Evolutionary conservation across 2,797 vertebrate genomes (phyloP), one percentile per base, ranked within the genome.

Genomic region (Naso thynnoides): DNA sequence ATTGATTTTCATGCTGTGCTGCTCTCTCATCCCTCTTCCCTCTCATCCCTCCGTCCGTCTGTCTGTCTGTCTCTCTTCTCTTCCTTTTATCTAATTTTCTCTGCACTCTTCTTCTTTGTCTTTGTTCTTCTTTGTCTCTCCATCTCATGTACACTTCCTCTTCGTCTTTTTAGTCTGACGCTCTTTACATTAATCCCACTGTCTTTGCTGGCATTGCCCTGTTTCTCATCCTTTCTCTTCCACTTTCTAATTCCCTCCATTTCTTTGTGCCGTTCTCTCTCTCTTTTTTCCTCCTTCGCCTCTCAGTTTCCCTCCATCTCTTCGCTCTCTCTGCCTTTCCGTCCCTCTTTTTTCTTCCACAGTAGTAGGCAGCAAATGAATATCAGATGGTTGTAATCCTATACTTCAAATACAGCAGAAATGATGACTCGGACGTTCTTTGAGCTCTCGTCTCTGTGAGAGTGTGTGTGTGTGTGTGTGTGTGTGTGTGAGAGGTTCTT

Each of bases 331-430:
- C 45, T 64, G 18, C 54, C 68, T 57, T 44, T 79, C 64, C 55
- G 57, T 54, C 63, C 69, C 73, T 76, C 31, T 64, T 76, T 70
- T 83, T 83, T 88, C 93, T 91, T 94, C 91, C 91, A 92, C 93
- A 36, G 86, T 58, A 93, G 95, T 93, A 94, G 95, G 93, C 95
- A 96, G 96, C 94, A 96, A 97, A 98, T 95, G 95, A 96, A 94
- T 96, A 96, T 98, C 96, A 96, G 95, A 97, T 98, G 97, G 94
- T 96, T 95, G 96, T 96, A 98, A 99, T 96, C 94, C 94, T 96
- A 97, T 96, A 95, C 96, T 96, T 96, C 92, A 96, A 95, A 96
- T 91, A 86, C 82, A 88, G 89, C 96, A 97, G 96, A 97, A 97
- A 96, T 96, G 95, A 97, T 97, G 97, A 97, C 95, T 94, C 67